Evolutionary conservation across 2,797 vertebrate species (phyloP).

Genomic region (Sebastes oblongus): DNA sequence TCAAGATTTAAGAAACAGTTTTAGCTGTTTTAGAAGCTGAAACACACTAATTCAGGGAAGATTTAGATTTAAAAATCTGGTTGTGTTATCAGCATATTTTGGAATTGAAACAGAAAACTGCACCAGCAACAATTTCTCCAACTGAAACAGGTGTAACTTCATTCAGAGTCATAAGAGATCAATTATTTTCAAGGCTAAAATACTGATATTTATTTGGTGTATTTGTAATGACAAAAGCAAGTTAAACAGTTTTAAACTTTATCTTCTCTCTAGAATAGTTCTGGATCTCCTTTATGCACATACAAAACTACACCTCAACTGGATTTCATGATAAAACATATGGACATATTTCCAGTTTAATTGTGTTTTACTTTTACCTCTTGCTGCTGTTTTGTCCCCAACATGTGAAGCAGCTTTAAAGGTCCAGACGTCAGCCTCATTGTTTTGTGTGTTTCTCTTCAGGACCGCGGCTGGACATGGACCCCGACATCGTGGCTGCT

Average conservation of each 20-base stretch:
- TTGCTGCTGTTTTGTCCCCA: not conserved
- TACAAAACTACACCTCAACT: too few relatives aligned
- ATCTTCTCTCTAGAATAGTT: not conserved
- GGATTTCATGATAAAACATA: not conserved
- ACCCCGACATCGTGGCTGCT: slow-evolving; percentile 95
- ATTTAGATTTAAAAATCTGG: not conserved
- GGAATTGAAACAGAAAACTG: not conserved
- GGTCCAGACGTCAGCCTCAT: not conserved
- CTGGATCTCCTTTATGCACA: not conserved
- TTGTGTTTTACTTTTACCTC: not conserved
- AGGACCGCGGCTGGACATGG: slow-evolving; percentile 95
- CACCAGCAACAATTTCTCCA: not conserved
- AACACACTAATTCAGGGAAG: not conserved
- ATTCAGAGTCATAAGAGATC: not conserved
- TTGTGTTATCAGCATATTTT: not conserved
- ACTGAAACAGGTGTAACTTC: not conserved
- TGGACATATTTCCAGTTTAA: not conserved
- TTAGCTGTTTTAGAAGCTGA: not conserved
- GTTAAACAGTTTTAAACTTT: not conserved
- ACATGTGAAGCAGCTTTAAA: not conserved
- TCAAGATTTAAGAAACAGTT: not conserved
- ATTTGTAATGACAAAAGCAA: not conserved
- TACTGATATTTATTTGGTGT: not conserved
- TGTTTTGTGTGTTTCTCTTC: not conserved
- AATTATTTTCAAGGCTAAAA: not conserved